Conservation (phyloP, 2,797 vertebrate genomes). For the Peromyscus nudipes region DNA sequence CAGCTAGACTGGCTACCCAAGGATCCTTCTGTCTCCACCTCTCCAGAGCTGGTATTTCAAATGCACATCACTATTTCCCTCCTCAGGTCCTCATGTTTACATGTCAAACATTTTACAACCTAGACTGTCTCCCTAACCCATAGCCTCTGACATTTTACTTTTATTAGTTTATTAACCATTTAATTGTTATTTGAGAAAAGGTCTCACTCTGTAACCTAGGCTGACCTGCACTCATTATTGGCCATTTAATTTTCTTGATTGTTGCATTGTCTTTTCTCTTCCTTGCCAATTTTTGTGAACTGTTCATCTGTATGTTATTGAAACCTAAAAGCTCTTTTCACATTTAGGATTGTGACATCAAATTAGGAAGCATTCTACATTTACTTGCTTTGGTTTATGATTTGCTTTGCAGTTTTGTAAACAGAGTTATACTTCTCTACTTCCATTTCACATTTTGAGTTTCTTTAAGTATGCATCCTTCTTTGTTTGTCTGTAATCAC, state of each 20-base stretch:
- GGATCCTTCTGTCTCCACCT: neutral
- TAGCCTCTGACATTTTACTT: neutral
- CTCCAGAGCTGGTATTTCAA: neutral
- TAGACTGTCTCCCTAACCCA: neutral
- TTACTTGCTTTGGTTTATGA: neutral
- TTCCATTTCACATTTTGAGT: neutral
- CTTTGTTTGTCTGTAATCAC: constrained; percentile 42
- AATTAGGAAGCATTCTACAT: neutral
- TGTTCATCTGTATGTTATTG: neutral
- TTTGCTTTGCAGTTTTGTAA: constrained; percentile 42
- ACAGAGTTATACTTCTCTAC: neutral
- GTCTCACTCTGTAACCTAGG: neutral
- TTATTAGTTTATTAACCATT: neutral
- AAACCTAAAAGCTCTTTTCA: neutral
- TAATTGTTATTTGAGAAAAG: neutral
- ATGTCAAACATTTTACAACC: neutral
- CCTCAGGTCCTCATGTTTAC: neutral
- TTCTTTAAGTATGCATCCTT: neutral
- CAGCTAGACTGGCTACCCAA: neutral
- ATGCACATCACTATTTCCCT: neutral
- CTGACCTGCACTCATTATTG: neutral
- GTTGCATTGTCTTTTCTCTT: neutral
- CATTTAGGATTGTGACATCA: neutral
- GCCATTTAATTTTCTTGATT: neutral
- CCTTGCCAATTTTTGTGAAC: neutral